Evolutionary conservation across 2,113 vertebrate species (phyloP).

Genomic region (Prolemur simus): DNA sequence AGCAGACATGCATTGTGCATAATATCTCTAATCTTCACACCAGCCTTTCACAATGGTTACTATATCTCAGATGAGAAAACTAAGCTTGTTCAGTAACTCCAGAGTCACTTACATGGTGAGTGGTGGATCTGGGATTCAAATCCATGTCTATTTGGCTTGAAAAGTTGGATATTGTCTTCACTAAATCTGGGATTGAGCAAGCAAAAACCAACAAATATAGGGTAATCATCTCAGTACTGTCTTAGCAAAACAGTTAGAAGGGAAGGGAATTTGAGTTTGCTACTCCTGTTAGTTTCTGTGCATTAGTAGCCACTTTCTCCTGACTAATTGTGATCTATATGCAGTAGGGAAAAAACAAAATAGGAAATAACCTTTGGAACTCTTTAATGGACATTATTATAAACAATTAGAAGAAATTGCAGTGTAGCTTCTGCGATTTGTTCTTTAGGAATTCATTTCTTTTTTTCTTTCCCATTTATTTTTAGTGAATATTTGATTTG

Average conservation of each 20-base stretch:
- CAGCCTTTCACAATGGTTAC: slow-evolving; percentile 20
- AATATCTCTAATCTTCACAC: slow-evolving; percentile 18
- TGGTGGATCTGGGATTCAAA: background rate
- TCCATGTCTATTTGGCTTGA: background rate
- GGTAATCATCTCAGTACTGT: background rate
- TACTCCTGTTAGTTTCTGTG: background rate
- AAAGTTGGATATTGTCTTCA: slow-evolving; percentile 20
- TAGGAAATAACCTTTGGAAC: slow-evolving; percentile 24
- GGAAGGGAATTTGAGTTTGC: background rate
- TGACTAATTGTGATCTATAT: background rate
- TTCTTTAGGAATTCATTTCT: background rate
- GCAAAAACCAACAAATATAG: background rate
- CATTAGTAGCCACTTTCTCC: background rate
- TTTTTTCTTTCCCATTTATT: slow-evolving; percentile 10
- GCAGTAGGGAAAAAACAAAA: background rate
- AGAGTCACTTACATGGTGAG: background rate
- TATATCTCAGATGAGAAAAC: background rate
- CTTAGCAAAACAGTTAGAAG: background rate
- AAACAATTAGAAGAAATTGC: slow-evolving; percentile 16
- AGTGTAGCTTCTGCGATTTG: slow-evolving; percentile 32
- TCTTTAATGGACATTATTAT: background rate
- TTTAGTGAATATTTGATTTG: slow-evolving; percentile 32
- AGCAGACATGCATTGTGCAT: background rate
- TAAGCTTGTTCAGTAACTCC: background rate
- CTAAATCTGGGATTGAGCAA: background rate